Evolutionary conservation across 2,888 invertebrate genomes (phyloP), one percentile per base, ranked within the genome.

Genomic region (Trachelus tabidus): DNA sequence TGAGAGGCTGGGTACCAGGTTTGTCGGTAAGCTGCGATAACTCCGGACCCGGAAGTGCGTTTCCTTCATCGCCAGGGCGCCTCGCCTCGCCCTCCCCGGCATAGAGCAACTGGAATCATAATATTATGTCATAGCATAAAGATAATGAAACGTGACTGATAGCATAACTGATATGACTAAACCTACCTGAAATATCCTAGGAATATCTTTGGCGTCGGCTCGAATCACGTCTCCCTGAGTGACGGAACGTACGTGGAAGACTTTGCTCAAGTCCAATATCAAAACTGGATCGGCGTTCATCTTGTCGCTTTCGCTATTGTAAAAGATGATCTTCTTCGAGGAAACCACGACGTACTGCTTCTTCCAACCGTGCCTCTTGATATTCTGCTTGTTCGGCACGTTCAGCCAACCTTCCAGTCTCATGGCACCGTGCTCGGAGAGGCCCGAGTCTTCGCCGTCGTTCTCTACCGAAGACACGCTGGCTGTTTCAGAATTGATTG

Each of bases 141-240:
- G 34, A 30, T 40, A 15, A 56, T 15, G 33, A 68, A 73, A 68
- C 30, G 9, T 69, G 68, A n/a, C 15, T n/a, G n/a, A 69, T 69
- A 12, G 11, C 23, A 12, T 30, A 30, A 30, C 73, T 56, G 15
- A 76, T 37, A 73, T 12, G 69, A 74, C 12, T 11, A 11, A 34
- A 37, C 37, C 80, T 88, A 95, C 95, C 93, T 95, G 95, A 93
- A 99, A 99, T 93, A 99, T 99, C 92, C 98, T 96, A 88, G 99
- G 99, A 93, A 99, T 98, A 94, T 99, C 98, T 95, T 98, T 98
- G 92, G 98, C 97, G 94, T 99, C 98, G 78, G 98, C 99, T 91
- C 99, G 96, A 92, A 99, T 98, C 88, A 99, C 99, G 94, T 99
- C 99, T 88, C 99, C 99, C 92, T 99, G 99, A 82, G 99, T 99